Evolutionary conservation across 2,888 invertebrate genomes (phyloP), one percentile per base, ranked within the genome.

Genomic region (Mantis religiosa): DNA sequence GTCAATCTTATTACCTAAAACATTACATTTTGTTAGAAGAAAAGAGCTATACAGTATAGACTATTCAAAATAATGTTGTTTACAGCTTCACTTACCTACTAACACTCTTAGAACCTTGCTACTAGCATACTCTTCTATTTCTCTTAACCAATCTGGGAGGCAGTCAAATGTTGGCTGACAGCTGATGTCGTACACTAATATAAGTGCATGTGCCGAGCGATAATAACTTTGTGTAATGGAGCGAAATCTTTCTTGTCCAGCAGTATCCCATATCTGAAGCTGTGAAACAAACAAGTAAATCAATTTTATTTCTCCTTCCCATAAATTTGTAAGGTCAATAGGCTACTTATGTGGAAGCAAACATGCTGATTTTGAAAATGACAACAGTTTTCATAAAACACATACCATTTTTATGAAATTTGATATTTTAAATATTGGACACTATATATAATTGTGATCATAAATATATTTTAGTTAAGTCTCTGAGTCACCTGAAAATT

Each of bases 261-360:
- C 99, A 20, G 99, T 99, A 92, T 99, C 99, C 99, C 99, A 99
- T 93, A 99, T 99, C 96, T 99, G 99, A 89, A 99, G 95, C 98
- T 98, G 92, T 90, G 14, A 4, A 71, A 94, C 93, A 88, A 82
- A 90, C 83, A 90, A 89, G 15, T 83, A 28, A 20, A 30, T 12
- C 12, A 1, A 41, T 41, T 41, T 41, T n/a, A n/a, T n/a, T n/a
- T n/a, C n/a, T n/a, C n/a, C n/a, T n/a, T n/a, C n/a, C n/a, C n/a
- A n/a, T n/a, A n/a, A n/a, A n/a, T n/a, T n/a, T n/a, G n/a, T n/a
- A n/a, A n/a, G n/a, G n/a, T n/a, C n/a, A n/a, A n/a, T n/a, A n/a
- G n/a, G n/a, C n/a, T n/a, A n/a, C n/a, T n/a, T n/a, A n/a, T n/a
- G n/a, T n/a, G n/a, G n/a, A n/a, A n/a, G n/a, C n/a, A n/a, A n/a